Base-by-base conservation (phyloP, 2,888 invertebrate species). In the Rambutsinella grinnellia region DNA sequence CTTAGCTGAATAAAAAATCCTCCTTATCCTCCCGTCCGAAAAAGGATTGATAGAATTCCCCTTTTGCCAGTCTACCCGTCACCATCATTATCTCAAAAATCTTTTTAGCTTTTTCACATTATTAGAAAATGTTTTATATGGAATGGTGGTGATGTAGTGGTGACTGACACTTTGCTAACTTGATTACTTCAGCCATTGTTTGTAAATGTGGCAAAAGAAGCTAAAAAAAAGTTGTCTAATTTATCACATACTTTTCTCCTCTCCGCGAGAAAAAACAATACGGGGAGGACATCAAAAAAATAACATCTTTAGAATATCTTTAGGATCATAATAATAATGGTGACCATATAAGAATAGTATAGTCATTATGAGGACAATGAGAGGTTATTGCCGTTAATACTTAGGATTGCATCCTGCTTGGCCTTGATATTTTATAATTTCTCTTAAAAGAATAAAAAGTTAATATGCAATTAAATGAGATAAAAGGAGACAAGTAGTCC, bases 131-230 rank as follows among this genome's bases (percentile, higher is more conserved):
- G 36, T 5, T 36, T 36, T 36, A 36, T 5, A 13, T 36, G 36
- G 36, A 13, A 36, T 36, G 36, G 6, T 36, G 36, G 6, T 36
- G 36, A 13, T 36, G 57, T 57, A 21, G 54, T 15, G 57, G 58
- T n/a, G 58, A 21, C 17, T 3, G 44, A 6, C 19, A 36, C 36
- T 54, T 54, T 54, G 10, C 13, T 19, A 54, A 23, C n/a, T 44
- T 61, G 47, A 47, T 61, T 61, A 47, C 47, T 61, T 61, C 44
- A 61, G 36, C 36, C n/a, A 36, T 36, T 36, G 13, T 36, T 36
- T 36, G 36, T 36, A 36, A 13, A 36, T 36, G 46, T 36, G 13
- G 36, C 36, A 36, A 5, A 36, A 36, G 36, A 5, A 36, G 13
- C 36, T 36, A 13, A 13, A 8, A 8, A 36, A 36, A 61, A 61